These are phyloP conservation scores for Neopipo cinnamomea DNA, from an alignment of 2,113 vertebrate genomes.

Conservation along the genomic window DNA sequence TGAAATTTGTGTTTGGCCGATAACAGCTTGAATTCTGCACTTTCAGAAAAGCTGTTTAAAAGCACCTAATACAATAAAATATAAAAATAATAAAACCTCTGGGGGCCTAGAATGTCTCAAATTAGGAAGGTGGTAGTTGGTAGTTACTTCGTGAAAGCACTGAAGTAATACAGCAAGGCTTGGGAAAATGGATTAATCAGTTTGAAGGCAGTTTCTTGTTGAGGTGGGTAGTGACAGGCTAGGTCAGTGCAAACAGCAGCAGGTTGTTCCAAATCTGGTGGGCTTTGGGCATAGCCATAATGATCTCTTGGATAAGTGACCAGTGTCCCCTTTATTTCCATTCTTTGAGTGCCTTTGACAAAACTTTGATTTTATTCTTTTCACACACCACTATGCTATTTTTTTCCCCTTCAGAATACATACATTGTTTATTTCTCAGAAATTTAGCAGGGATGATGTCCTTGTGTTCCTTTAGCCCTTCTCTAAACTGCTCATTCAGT, in stretches of 20 bases:
- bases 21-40: background rate
- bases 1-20: background rate
- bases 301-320: fast-evolving
- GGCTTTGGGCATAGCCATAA: fast-evolving
- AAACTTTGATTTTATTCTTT: background rate
- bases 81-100: background rate
- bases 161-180: background rate
- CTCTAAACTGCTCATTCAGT: background rate
- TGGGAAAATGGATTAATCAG: too few species aligned
- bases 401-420: background rate
- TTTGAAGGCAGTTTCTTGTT: background rate
- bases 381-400: background rate
- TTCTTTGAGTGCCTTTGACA: background rate
- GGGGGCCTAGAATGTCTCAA: background rate
- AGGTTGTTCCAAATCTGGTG: background rate
- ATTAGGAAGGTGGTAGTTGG: background rate
- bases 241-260: background rate
- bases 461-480: background rate
- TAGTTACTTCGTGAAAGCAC: background rate
- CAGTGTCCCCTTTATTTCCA: fast-evolving
- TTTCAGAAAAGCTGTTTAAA: background rate
- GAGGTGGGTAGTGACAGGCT: background rate
- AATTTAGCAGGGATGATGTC: background rate
- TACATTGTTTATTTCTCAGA: background rate
- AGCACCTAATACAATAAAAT: background rate